Evolutionary conservation across 2,113 vertebrate species (phyloP), one percentile per base, ranked within the genome.

Genomic region (Brachypodius melanocephalos): DNA sequence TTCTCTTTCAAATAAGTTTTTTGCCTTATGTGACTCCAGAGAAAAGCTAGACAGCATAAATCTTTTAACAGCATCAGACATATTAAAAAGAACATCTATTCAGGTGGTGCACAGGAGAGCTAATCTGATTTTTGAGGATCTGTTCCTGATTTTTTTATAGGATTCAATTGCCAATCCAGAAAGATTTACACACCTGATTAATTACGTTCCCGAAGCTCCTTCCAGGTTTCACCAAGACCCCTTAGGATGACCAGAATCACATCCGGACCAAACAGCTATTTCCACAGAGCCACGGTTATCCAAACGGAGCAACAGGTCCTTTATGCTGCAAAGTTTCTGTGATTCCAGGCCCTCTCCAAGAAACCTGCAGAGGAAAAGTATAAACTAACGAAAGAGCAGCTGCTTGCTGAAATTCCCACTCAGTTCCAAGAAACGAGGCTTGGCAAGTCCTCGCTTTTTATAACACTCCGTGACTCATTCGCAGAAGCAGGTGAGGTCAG

Each of bases 401-500:
- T 94, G 93, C 78, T 71, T 19, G 79, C 85, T 91, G 63, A 55
- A 86, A 59, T 84, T 93, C 69, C 88, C 88, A 77, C 71, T 91
- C 78, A 43, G 58, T 63, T 85, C 77, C 87, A 89, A 95, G 80
- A 94, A 94, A 42, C 31, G 58, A 78, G 32, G 36, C 89, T 92
- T 92, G 95, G 93, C 91, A 85, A 48, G 51, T 59, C 85, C 73
- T 85, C 9, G 85, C 63, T 88, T 94, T 85, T 90, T 94, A 91
- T 94, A 96, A 66, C 59, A 9, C 67, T 86, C 43, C 0, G 40
- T 95, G 85, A 97, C 72, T 94, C 94, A 93, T 80, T 51, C 71
- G 72, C 79, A 90, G 72, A 49, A 76, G 81, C 89, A 94, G 79
- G 85, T 91, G 93, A 95, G 90, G 90, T 88, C 89, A 95, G 90